Conservation (phyloP, 30 jellyfish, hydroid and myxozoan species). For the Hydractinia symbiolongicarpus region DNA sequence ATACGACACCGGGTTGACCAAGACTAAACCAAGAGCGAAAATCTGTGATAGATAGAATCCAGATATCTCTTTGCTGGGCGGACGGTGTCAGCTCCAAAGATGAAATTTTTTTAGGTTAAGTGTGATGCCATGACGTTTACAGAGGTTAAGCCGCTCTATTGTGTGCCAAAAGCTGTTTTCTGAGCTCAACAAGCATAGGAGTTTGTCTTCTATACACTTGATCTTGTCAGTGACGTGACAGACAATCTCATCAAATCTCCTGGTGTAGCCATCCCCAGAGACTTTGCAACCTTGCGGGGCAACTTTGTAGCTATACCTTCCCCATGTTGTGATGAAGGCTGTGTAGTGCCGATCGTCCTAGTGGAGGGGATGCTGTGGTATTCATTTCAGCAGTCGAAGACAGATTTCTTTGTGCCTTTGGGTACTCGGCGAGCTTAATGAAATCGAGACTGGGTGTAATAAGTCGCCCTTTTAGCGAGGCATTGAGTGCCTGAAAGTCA, state of each 20-base stretch:
- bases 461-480: slow-evolving; percentile 35
- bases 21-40: slow-evolving; percentile 59
- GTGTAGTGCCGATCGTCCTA: background rate
- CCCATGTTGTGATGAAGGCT: slow-evolving; percentile 57
- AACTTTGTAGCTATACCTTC: slow-evolving; percentile 37
- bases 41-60: slow-evolving; percentile 19
- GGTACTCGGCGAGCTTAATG: slow-evolving; percentile 30
- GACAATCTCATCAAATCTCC: slow-evolving; percentile 38
- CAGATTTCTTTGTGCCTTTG: background rate
- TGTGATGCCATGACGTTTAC: slow-evolving; percentile 32
- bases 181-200: slow-evolving; percentile 29
- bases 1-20: slow-evolving; percentile 47
- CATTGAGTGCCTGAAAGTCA: no score
- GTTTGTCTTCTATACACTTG: slow-evolving; percentile 37
- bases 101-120: slow-evolving; percentile 33
- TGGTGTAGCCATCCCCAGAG: slow-evolving; percentile 55
- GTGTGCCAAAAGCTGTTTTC: slow-evolving; percentile 40
- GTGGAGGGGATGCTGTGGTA: background rate
- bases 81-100: slow-evolving; percentile 14
- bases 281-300: slow-evolving; percentile 58
- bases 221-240: background rate
- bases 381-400: no score
- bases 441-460: slow-evolving; percentile 59
- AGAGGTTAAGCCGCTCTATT: slow-evolving; percentile 22
- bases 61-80: slow-evolving; percentile 12